Conservation (phyloP, 2,797 vertebrate species). For the Acipenser ruthenus region DNA sequence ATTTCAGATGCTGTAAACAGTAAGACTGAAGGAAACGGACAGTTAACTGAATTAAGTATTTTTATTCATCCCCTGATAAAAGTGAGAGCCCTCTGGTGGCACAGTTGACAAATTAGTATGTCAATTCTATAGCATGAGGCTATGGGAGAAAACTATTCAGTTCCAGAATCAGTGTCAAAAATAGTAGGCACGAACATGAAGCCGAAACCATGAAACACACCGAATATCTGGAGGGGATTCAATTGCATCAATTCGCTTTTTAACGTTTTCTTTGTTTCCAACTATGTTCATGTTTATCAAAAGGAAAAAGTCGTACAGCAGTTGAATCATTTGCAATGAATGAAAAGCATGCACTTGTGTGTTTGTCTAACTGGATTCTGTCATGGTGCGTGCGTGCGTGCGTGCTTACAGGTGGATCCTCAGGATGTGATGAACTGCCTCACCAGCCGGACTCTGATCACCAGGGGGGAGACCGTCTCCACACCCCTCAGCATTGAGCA, state of each 20-base stretch:
- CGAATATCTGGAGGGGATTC: no score
- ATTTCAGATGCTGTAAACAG: no score
- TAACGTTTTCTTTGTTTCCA: background rate
- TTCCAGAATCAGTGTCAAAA: no score
- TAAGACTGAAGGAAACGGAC: no score
- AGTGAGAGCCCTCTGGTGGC: conserved; percentile 24
- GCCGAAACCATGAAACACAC: no score
- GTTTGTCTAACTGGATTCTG: background rate
- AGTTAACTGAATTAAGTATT: background rate
- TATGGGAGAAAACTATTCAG: no score
- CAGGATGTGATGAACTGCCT: conserved; percentile 90
- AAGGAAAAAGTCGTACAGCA: no score
- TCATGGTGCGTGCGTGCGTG: background rate
- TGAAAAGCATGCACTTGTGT: background rate
- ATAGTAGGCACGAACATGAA: no score
- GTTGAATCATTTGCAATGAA: no score
- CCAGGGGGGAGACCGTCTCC: conserved; percentile 89
- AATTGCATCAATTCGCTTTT: no score
- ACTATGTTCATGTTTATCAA: background rate
- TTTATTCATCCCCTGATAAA: background rate
- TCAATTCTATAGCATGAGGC: no score
- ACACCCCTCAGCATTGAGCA: conserved; percentile 91
- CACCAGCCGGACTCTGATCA: conserved; percentile 91
- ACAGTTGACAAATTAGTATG: conserved; percentile 1
- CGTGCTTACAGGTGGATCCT: conserved; percentile 67